These are phyloP conservation scores for Cephalotes varians DNA, from an alignment of 2,888 invertebrate genomes.

Conservation along the genomic window DNA sequence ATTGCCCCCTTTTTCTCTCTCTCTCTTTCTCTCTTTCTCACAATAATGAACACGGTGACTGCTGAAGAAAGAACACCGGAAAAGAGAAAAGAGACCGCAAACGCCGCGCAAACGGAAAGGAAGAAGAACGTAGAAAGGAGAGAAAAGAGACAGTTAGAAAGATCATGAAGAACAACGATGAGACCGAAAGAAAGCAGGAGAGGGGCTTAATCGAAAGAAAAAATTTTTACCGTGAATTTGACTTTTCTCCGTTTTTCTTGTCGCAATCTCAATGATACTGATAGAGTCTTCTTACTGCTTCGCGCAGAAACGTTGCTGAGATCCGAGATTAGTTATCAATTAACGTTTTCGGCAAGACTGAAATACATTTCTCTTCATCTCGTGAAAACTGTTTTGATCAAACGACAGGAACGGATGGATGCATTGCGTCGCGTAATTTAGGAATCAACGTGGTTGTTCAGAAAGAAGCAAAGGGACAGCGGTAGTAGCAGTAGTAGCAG, in stretches of 20 bases:
- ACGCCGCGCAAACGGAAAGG: constrained; percentile 53
- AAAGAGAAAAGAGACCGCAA: constrained; percentile 63
- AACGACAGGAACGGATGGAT: constrained; percentile 62
- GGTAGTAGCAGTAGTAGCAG: background rate
- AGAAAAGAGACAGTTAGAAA: constrained; percentile 61
- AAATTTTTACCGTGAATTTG: background rate
- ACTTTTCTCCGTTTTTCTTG: constrained; percentile 37
- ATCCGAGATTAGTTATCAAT: constrained; percentile 84
- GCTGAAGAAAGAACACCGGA: constrained; percentile 68
- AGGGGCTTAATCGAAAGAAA: background rate
- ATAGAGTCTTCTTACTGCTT: background rate
- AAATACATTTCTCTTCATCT: constrained; percentile 78
- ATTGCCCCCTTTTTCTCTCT: constrained; percentile 26
- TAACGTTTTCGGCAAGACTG: constrained; percentile 79
- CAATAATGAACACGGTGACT: constrained; percentile 58
- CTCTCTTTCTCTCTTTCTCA: constrained; percentile 21
- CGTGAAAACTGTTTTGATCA: constrained; percentile 63
- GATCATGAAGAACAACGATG: constrained; percentile 45
- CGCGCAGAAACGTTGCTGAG: constrained; percentile 68
- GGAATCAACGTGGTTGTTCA: constrained; percentile 81
- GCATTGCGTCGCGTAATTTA: constrained; percentile 80
- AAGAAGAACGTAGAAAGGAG: constrained; percentile 51
- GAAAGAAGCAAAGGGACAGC: constrained; percentile 55
- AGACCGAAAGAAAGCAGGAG: constrained; percentile 9
- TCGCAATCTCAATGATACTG: background rate